Percentiles rank a stretch among this genome's conserved stretches.
Evolutionary conservation across 2,888 invertebrate genomes (phyloP).

Genomic region (Phytoseiulus persimilis): DNA sequence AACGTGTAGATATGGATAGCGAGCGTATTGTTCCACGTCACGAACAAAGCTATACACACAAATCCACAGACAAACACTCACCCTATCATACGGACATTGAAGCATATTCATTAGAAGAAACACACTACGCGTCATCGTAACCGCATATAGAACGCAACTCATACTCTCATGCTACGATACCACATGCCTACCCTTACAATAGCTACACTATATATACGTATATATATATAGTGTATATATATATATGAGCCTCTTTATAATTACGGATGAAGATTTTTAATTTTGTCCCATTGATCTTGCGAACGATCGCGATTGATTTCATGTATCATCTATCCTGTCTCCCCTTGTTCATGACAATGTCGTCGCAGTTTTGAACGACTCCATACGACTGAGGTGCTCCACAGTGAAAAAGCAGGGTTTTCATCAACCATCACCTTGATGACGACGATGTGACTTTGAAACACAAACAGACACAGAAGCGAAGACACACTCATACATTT

Average conservation of each 20-base stretch:
- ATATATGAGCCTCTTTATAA: neutral
- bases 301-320: neutral
- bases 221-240: no score
- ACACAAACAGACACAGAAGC: neutral
- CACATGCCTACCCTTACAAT: neutral
- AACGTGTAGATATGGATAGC: neutral
- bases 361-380: neutral
- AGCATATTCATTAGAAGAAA: neutral
- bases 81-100: neutral
- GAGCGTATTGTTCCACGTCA: neutral
- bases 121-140: neutral
- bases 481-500: neutral
- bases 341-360: neutral
- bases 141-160: neutral
- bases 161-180: neutral
- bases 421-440: neutral
- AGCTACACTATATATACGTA: neutral
- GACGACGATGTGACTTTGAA: neutral
- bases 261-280: neutral
- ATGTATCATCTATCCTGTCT: neutral
- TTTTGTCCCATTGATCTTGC: neutral
- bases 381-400: neutral
- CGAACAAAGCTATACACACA: neutral
- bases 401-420: constrained; percentile 5
- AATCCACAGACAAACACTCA: neutral